A percentile compares a stretch with the other conserved stretches of the same genome.
Evolutionary conservation across 2,888 invertebrate species (phyloP).

Genomic region (Brenthis daphne): DNA sequence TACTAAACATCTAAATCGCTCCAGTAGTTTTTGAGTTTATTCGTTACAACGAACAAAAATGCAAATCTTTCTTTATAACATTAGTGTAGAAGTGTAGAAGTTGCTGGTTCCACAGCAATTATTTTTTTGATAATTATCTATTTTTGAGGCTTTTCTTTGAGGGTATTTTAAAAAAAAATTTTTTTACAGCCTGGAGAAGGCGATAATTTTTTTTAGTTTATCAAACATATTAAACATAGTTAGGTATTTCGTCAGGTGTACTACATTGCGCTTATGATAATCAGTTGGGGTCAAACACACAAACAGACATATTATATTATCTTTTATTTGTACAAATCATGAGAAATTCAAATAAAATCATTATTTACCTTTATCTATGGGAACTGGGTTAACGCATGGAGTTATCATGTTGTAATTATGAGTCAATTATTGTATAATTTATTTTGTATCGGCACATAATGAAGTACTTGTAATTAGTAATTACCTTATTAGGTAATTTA

Average conservation of each 20-base stretch:
- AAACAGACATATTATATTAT: conserved; percentile 1
- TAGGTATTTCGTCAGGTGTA: conserved; percentile 1
- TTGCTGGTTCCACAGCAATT: too few relatives aligned
- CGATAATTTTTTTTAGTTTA: too few relatives aligned
- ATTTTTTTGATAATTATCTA: too few relatives aligned
- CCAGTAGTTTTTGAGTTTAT: too few relatives aligned
- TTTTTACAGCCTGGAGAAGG: too few relatives aligned
- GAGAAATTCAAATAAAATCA: conserved; percentile 24
- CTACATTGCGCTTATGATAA: background rate
- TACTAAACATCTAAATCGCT: too few relatives aligned
- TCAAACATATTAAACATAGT: too few relatives aligned
- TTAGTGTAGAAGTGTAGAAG: too few relatives aligned
- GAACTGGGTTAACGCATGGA: conserved; percentile 30
- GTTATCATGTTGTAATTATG: conserved; percentile 26
- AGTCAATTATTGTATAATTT: conserved; percentile 28
- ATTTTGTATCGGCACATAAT: conserved; percentile 25
- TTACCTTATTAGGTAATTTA: conserved; percentile 18
- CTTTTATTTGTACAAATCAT: conserved; percentile 20
- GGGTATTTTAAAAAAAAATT: too few relatives aligned
- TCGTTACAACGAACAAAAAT: too few relatives aligned
- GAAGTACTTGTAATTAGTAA: conserved; percentile 4
- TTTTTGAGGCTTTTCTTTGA: too few relatives aligned
- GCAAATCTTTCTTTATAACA: too few relatives aligned
- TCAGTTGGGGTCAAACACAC: background rate
- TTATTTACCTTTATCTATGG: conserved; percentile 28